phyloP scores from a whole-genome alignment of 2,797 vertebrate species.

The Spinus pinus region DNA sequence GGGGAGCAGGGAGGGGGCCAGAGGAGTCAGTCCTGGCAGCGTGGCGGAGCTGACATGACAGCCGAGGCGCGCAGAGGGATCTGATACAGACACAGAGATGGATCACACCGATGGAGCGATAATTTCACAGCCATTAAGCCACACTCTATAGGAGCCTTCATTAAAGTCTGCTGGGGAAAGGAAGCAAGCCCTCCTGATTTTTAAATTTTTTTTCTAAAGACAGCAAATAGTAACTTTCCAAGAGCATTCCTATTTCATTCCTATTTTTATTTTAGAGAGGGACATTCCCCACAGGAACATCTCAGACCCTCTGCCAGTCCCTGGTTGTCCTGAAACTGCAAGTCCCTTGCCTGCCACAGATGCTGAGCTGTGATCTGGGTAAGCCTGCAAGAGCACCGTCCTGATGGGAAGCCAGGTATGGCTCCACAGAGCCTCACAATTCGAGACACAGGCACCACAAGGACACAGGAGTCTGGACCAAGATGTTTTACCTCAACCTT shows the following conservation, averaged over 20 bases:
- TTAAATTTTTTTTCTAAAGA: background rate
- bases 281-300: background rate
- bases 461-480: background rate
- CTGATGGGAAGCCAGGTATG: background rate
- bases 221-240: background rate
- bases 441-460: fast-evolving
- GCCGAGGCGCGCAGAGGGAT: background rate
- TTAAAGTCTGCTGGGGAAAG: conserved; percentile 27
- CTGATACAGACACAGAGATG: conserved; percentile 21
- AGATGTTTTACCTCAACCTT: background rate
- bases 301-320: background rate
- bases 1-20: background rate
- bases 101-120: conserved; percentile 39
- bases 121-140: conserved; percentile 59
- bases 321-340: background rate
- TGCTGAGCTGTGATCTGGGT: background rate
- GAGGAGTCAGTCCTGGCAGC: background rate
- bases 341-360: background rate
- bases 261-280: background rate
- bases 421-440: background rate
- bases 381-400: background rate
- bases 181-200: background rate
- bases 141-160: conserved; percentile 29
- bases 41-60: background rate
- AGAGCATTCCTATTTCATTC: background rate